Percentiles rank a stretch among this genome's conserved stretches.
Conservation (phyloP, 2,888 invertebrate species). For the Leptopterna dolabrata region DNA sequence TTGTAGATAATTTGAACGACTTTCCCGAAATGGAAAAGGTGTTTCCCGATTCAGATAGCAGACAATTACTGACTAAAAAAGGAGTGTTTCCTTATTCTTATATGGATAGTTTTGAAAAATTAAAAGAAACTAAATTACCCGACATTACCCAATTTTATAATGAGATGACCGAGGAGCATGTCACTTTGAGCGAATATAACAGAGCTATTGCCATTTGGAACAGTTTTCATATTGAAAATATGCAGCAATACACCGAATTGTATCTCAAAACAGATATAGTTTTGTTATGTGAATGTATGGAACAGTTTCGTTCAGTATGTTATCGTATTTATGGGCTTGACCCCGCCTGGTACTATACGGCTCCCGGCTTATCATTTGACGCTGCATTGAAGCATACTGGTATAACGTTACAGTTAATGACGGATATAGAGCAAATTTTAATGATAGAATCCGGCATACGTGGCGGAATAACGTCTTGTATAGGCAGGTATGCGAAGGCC, state of each 20-base stretch:
- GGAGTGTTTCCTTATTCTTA: too few relatives aligned
- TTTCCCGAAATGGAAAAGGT: too few relatives aligned
- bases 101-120: too few relatives aligned
- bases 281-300: constrained; percentile 64
- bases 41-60: too few relatives aligned
- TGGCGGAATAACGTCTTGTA: constrained; percentile 62
- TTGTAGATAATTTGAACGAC: too few relatives aligned
- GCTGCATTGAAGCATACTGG: constrained; percentile 65
- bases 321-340: constrained; percentile 64
- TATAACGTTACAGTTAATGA: constrained; percentile 64
- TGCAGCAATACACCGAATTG: not conserved
- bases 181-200: too few relatives aligned
- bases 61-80: too few relatives aligned
- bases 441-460: too few relatives aligned
- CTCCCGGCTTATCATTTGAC: too few relatives aligned
- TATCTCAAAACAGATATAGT: constrained; percentile 61
- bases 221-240: not conserved
- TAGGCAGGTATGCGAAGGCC: constrained; percentile 62
- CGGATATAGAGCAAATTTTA: constrained; percentile 62
- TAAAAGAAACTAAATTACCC: too few relatives aligned
- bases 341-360: constrained; percentile 65
- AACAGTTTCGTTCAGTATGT: constrained; percentile 64
- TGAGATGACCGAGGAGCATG: too few relatives aligned
- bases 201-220: not conserved
- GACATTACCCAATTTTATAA: too few relatives aligned